Evolutionary conservation across 2,888 invertebrate genomes (phyloP).

Genomic region (Thalpophila matura): DNA sequence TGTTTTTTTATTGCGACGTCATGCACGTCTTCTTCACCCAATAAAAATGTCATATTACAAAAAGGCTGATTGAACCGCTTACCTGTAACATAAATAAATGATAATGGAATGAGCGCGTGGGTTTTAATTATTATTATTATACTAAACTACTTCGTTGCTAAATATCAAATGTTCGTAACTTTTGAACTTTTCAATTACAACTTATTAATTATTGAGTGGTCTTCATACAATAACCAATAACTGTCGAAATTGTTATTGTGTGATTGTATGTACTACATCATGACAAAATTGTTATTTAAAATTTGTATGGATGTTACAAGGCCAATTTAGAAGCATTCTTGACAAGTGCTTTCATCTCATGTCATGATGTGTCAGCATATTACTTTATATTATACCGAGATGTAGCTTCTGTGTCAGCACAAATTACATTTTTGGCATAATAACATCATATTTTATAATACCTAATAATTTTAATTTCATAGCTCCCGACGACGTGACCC

Average conservation of each 20-base stretch:
- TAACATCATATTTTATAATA: no score
- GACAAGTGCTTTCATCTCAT: constrained; percentile 7
- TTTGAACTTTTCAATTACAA: constrained; percentile 22
- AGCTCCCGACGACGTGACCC: background rate
- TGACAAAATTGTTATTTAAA: constrained; percentile 10
- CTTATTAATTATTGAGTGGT: constrained; percentile 1
- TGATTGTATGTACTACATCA: no score
- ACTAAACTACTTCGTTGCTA: background rate
- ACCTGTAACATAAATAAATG: constrained; percentile 23
- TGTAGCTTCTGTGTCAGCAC: no score
- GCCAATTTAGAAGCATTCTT: background rate
- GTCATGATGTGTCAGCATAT: background rate
- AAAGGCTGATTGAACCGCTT: background rate
- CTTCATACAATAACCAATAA: background rate
- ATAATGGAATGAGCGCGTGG: constrained; percentile 1
- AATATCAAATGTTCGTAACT: constrained; percentile 16
- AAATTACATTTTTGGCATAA: no score
- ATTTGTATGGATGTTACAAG: background rate
- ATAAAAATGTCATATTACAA: background rate
- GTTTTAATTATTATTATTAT: constrained; percentile 4
- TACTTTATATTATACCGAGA: background rate
- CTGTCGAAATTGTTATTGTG: background rate
- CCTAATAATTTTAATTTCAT: background rate
- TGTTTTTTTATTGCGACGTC: background rate
- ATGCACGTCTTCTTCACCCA: background rate